Base-by-base conservation (phyloP, 1,140 invertebrate species). In the Goniozus legneri region DNA sequence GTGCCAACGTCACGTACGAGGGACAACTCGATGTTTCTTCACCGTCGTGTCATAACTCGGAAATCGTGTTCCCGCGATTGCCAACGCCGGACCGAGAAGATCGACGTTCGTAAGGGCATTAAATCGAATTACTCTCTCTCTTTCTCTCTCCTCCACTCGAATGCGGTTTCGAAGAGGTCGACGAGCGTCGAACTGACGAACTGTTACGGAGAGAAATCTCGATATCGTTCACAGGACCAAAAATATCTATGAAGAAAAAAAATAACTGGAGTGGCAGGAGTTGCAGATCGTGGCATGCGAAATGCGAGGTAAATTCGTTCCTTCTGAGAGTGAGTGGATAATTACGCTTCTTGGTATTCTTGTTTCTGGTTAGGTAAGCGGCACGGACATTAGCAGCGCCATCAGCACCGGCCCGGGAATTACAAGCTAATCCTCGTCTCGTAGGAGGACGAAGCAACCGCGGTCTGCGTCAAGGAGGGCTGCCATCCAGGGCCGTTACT, bases 291-390 rank as follows among this genome's bases (percentile, higher is more conserved):
- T 64, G 43, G 58, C 58, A 55, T 58, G 68, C 58, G 68, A 68
- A 73, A 73, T 70, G 68, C 67, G 70, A 69, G 71, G 69, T 67
- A 71, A 73, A 73, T 73, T 71, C 67, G 61, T 64, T 64, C 27
- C 50, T 58, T 55, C 57, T 64, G 62, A 58, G 58, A 59, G 58
- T 65, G 64, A 72, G 71, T 69, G 71, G 69, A 69, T 74, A 74
- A 74, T 74, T 74, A 74, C 65, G 67, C 68, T 69, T 71, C 68
- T 64, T 67, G 63, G 69, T 60, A 72, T 74, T 74, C 67, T 65
- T 74, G 67, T 72, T 74, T 72, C 71, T 71, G 69, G 71, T 72
- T 68, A 70, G 63, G 48, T 48, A 43, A 52, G 40, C 39, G 46
- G 52, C 46, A 54, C n/a, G n/a, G n/a, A n/a, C 56, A 52, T 47